Evolutionary conservation across 2,113 vertebrate species (phyloP).

Genomic region (Xenopus tropicalis): UCB_Xtro_10.0 CM004443.2:41593001-41593500

Average conservation of each 20-base stretch:
- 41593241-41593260: constrained; percentile 31
- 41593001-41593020: no score
- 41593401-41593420: constrained; percentile 15
- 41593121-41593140: constrained; percentile 33
- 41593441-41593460: no score
- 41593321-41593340: constrained; percentile 29
- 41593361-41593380: constrained; percentile 29
- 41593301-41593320: constrained; percentile 29
- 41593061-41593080: constrained; percentile 18
- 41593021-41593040: no score
- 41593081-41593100: constrained; percentile 36
- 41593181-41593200: constrained; percentile 38
- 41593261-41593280: constrained; percentile 41
- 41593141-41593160: constrained; percentile 38
- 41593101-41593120: constrained; percentile 34
- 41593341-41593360: constrained; percentile 12
- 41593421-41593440: background rate
- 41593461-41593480: no score
- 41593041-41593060: no score
- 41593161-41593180: constrained; percentile 39
- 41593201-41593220: constrained; percentile 45
- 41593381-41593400: constrained; percentile 29
- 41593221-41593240: constrained; percentile 38
- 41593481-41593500: no score
- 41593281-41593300: constrained; percentile 36